Evolutionary conservation across 1,140 invertebrate genomes (phyloP).

Genomic region (Sycobia sp.): DNA sequence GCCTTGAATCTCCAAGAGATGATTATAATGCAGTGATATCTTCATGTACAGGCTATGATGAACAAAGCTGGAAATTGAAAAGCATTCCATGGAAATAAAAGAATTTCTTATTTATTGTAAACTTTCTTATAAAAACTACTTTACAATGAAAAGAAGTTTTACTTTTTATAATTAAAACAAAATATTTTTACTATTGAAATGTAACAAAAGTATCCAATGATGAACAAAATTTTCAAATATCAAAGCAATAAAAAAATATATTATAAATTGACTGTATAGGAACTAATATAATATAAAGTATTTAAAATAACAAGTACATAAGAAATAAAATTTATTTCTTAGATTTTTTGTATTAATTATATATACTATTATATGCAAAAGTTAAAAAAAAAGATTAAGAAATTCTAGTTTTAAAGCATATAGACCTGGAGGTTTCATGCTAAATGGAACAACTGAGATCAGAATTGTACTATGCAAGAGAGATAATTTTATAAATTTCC

Average conservation of each 20-base stretch:
- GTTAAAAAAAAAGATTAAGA: slow-evolving; percentile 41
- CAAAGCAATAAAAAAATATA: not conserved
- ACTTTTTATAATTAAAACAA: not conserved
- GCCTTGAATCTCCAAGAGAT: slow-evolving; percentile 56
- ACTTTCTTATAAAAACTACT: not conserved
- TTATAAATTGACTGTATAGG: slow-evolving; percentile 31
- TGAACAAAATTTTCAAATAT: not conserved
- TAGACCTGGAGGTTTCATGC: no score
- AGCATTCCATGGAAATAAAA: slow-evolving; percentile 61
- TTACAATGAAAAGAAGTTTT: not conserved
- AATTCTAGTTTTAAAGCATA: no score
- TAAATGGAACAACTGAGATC: no score
- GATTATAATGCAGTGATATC: slow-evolving; percentile 59
- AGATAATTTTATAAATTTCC: no score
- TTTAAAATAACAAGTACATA: slow-evolving; percentile 31
- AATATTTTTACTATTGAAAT: no score
- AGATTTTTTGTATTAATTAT: slow-evolving; percentile 42
- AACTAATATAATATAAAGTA: slow-evolving; percentile 25
- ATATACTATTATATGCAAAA: slow-evolving; percentile 51
- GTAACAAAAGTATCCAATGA: no score
- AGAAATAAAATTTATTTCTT: slow-evolving; percentile 45
- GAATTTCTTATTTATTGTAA: not conserved
- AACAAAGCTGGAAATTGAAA: slow-evolving; percentile 65
- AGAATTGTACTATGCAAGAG: no score
- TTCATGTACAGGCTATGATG: slow-evolving; percentile 56